These are phyloP conservation scores for Cyrtodaria siliqua DNA, from an alignment of 2,888 invertebrate genomes.

Conservation along the genomic window DNA sequence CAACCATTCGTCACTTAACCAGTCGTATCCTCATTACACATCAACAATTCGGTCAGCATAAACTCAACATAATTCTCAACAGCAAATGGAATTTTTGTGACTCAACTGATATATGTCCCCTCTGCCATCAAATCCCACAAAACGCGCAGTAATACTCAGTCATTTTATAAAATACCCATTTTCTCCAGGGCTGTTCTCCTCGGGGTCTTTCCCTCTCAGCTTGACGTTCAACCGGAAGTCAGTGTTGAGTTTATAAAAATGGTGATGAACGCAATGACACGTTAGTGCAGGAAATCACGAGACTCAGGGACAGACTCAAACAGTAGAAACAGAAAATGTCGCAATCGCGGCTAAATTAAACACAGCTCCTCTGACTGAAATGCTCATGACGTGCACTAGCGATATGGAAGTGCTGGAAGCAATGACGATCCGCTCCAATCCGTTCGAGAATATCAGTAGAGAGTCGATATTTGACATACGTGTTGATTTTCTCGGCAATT, in stretches of 20 bases:
- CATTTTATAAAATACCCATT: conserved; percentile 59
- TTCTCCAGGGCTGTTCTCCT: conserved; percentile 37
- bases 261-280: conserved; percentile 90
- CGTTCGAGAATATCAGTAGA: conserved; percentile 75
- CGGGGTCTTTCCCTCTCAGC: conserved; percentile 41
- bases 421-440: conserved; percentile 73
- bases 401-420: conserved; percentile 76
- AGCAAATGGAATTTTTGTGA: conserved; percentile 71
- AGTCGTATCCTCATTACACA: conserved; percentile 51
- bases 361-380: conserved; percentile 97
- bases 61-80: conserved; percentile 32
- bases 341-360: conserved; percentile 96
- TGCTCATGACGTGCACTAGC: conserved; percentile 89
- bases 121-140: conserved; percentile 59
- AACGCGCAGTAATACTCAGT: conserved; percentile 60
- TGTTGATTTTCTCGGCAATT: too few relatives aligned
- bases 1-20: conserved; percentile 43
- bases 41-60: conserved; percentile 49
- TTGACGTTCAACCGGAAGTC: conserved; percentile 37
- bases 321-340: conserved; percentile 96
- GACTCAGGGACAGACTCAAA: conserved; percentile 94
- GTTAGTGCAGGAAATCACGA: conserved; percentile 96
- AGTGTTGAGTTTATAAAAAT: conserved; percentile 49
- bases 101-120: conserved; percentile 64
- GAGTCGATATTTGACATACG: conserved; percentile 73